Percentiles rank a stretch among this genome's conserved stretches.
Evolutionary conservation across 2,888 invertebrate species (phyloP).

Genomic region (Harmothoe impar): DNA sequence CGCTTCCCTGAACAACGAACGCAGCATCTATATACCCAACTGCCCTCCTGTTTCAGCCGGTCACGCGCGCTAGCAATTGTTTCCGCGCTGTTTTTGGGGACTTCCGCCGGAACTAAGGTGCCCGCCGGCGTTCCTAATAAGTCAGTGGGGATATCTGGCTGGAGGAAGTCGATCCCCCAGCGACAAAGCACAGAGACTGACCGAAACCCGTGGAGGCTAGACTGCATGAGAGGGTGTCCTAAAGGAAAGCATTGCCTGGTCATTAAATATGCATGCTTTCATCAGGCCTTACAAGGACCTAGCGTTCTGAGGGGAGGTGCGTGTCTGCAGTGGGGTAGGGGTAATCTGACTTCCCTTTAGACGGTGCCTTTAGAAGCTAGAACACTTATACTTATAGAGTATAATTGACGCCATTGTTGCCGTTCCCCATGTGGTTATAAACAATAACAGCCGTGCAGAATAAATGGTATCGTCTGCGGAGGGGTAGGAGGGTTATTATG

Average conservation of each 20-base stretch:
- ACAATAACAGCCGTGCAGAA: too few relatives aligned
- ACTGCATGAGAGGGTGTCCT: neutral
- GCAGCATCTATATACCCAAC: too few relatives aligned
- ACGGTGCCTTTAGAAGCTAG: too few relatives aligned
- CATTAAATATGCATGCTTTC: slow-evolving; percentile 33
- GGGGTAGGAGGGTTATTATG: too few relatives aligned
- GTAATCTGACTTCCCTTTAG: neutral
- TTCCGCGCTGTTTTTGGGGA: too few relatives aligned
- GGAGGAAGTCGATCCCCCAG: neutral
- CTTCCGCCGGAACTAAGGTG: too few relatives aligned
- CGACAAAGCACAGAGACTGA: neutral
- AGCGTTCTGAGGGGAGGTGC: neutral
- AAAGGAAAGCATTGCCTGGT: neutral
- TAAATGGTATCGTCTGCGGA: too few relatives aligned
- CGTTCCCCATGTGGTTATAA: too few relatives aligned
- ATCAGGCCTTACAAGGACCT: slow-evolving; percentile 29
- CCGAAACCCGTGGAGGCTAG: neutral
- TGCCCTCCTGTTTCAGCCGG: neutral
- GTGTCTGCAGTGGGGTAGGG: neutral
- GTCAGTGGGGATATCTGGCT: too few relatives aligned
- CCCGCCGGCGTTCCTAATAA: too few relatives aligned
- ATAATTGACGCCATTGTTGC: too few relatives aligned
- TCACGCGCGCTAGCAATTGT: neutral
- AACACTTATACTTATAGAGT: too few relatives aligned
- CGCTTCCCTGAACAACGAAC: neutral